phyloP scores from a whole-genome alignment of 2,888 invertebrate genomes.

The Epinotia ramella region DNA sequence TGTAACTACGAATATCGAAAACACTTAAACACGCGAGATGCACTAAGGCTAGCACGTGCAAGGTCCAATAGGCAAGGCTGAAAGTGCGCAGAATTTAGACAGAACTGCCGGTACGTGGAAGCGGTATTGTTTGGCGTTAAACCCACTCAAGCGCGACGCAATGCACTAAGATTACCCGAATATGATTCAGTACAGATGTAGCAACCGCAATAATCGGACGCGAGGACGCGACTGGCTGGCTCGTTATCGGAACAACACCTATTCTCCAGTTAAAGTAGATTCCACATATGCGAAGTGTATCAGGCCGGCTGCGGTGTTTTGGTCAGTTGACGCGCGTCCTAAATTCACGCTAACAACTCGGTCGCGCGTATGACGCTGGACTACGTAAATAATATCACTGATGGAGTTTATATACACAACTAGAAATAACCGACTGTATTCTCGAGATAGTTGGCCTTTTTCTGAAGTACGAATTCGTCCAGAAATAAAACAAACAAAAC shows the following conservation, averaged over 20 bases:
- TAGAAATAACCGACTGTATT: conserved; percentile 8
- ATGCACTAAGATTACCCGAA: conserved; percentile 49
- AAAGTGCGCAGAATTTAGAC: conserved; percentile 29
- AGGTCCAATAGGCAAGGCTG: conserved; percentile 31
- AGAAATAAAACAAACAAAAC: conserved; percentile 21
- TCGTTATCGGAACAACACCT: conserved; percentile 79
- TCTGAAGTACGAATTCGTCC: not conserved
- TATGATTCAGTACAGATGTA: conserved; percentile 63
- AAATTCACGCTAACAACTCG: conserved; percentile 62
- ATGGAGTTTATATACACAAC: conserved; percentile 22
- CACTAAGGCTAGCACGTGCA: conserved; percentile 31
- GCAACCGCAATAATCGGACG: conserved; percentile 82
- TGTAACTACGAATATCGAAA: conserved; percentile 25
- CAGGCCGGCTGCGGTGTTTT: conserved; percentile 74
- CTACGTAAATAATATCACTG: conserved; percentile 35
- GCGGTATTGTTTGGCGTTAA: conserved; percentile 12
- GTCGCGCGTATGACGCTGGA: conserved; percentile 62
- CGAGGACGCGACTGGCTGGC: conserved; percentile 82
- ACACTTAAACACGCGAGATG: conserved; percentile 33
- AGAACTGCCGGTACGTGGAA: conserved; percentile 5
- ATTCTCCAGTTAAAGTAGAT: conserved; percentile 74
- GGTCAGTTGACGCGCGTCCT: conserved; percentile 76
- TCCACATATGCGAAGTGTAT: conserved; percentile 68
- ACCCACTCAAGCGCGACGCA: conserved; percentile 24
- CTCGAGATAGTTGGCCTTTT: conserved; percentile 1